These are phyloP conservation scores for Xiphophorus maculatus DNA, from an alignment of 2,113 vertebrate species.

Conservation along the genomic window DNA sequence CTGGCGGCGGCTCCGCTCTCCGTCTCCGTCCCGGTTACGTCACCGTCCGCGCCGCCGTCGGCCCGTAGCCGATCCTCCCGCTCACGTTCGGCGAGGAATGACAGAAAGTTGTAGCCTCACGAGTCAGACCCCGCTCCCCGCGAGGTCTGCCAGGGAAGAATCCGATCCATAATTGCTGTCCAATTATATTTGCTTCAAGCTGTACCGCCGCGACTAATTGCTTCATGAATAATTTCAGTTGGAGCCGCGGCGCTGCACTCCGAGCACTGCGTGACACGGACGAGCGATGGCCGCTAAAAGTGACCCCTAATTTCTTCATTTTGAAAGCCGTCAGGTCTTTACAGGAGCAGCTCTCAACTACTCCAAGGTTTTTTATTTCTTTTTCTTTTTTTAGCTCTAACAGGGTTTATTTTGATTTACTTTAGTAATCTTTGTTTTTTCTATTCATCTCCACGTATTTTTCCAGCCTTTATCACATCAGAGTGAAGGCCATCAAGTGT, in stretches of 20 bases:
- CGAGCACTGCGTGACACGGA: constrained; percentile 49
- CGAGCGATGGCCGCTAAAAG: constrained; percentile 39
- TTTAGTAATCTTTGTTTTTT: background rate
- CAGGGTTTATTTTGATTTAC: constrained; percentile 29
- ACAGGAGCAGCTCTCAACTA: constrained; percentile 1
- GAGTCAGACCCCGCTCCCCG: constrained; percentile 62
- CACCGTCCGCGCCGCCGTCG: constrained; percentile 8
- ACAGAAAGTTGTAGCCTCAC: constrained; percentile 46
- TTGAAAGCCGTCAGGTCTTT: constrained; percentile 18
- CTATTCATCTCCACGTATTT: background rate
- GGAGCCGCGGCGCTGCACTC: constrained; percentile 25
- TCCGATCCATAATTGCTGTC: constrained; percentile 72
- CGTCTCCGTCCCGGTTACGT: constrained; percentile 3
- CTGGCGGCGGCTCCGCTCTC: constrained; percentile 31
- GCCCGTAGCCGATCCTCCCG: constrained; percentile 34
- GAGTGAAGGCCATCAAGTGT: constrained; percentile 12
- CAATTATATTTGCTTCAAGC: constrained; percentile 76
- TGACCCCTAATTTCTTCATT: constrained; percentile 39
- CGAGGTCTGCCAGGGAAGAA: constrained; percentile 65
- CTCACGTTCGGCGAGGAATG: constrained; percentile 54
- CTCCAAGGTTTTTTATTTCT: constrained; percentile 33
- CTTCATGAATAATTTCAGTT: constrained; percentile 73
- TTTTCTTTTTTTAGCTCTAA: constrained; percentile 16
- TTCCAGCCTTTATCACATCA: constrained; percentile 2
- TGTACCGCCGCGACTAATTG: constrained; percentile 70